Conservation (phyloP, 2,113 vertebrate species). For the Oryzias melastigma region DNA sequence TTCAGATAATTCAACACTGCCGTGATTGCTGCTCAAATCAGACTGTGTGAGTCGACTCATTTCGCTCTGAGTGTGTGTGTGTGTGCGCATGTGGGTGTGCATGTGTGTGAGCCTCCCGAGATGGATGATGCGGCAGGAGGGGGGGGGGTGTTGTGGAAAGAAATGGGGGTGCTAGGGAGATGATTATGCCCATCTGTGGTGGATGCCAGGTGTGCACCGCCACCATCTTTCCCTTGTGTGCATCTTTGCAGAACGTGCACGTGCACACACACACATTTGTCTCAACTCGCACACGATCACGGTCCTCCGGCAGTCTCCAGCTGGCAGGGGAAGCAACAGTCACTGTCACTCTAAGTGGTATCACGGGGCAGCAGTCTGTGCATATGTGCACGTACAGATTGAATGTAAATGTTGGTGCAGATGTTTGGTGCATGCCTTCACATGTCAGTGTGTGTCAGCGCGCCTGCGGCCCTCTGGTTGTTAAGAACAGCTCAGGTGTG, state of each 20-base stretch:
- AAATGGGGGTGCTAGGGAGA: slow-evolving; percentile 53
- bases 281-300: slow-evolving; percentile 54
- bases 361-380: slow-evolving; percentile 44
- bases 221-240: slow-evolving; percentile 24
- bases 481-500: too few species aligned
- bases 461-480: neutral
- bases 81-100: slow-evolving; percentile 10
- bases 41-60: slow-evolving; percentile 11
- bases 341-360: slow-evolving; percentile 62
- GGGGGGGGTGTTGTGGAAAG: slow-evolving; percentile 2
- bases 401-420: slow-evolving; percentile 3
- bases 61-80: neutral
- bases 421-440: neutral
- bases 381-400: slow-evolving; percentile 12
- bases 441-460: neutral
- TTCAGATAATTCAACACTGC: slow-evolving; percentile 36
- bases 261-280: slow-evolving; percentile 3
- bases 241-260: slow-evolving; percentile 23
- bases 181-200: slow-evolving; percentile 79
- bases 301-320: slow-evolving; percentile 73
- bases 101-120: slow-evolving; percentile 20
- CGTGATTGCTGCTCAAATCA: slow-evolving; percentile 39
- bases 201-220: slow-evolving; percentile 75
- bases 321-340: slow-evolving; percentile 64
- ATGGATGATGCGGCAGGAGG: slow-evolving; percentile 35